Evolutionary conservation across 2,113 vertebrate genomes (phyloP).

Genomic region (Emydura subglobosa): DNA sequence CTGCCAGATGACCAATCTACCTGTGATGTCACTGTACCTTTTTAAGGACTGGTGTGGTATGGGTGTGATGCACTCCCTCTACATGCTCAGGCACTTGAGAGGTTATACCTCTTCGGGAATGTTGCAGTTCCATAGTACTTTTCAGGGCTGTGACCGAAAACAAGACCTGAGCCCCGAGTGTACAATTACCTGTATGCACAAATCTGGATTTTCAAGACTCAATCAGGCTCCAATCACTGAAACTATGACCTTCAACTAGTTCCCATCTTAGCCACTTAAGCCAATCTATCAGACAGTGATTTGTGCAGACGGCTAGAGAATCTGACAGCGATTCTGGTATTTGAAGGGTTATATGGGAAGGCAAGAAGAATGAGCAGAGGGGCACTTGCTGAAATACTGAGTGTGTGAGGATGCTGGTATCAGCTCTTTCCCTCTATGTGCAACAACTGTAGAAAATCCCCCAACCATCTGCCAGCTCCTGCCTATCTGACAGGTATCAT

Average conservation of each 20-base stretch:
- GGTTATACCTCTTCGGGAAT: not conserved
- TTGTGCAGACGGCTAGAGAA: not conserved
- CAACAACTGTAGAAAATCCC: not conserved
- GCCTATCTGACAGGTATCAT: not conserved
- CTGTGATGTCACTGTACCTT: not conserved
- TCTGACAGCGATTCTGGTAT: not conserved
- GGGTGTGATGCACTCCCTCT: too few relatives aligned
- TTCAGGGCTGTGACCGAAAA: not conserved
- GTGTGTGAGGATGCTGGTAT: accelerated
- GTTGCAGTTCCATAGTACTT: not conserved
- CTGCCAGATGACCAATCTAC: too few relatives aligned
- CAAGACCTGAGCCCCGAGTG: not conserved
- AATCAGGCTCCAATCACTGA: not conserved
- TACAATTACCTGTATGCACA: not conserved
- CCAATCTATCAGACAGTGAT: not conserved
- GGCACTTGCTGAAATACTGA: accelerated
- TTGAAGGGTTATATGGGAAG: not conserved
- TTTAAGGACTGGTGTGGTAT: not conserved
- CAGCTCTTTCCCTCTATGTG: not conserved
- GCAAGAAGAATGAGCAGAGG: not conserved
- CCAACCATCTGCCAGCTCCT: not conserved
- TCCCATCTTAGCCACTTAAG: not conserved
- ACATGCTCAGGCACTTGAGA: not conserved
- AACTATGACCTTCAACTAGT: not conserved
- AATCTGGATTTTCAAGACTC: not conserved